Evolutionary conservation across 92 coral and sea anemone genomes (phyloP), one percentile per base, ranked within the genome.

Genomic region (Heteractis magnifica): DNA sequence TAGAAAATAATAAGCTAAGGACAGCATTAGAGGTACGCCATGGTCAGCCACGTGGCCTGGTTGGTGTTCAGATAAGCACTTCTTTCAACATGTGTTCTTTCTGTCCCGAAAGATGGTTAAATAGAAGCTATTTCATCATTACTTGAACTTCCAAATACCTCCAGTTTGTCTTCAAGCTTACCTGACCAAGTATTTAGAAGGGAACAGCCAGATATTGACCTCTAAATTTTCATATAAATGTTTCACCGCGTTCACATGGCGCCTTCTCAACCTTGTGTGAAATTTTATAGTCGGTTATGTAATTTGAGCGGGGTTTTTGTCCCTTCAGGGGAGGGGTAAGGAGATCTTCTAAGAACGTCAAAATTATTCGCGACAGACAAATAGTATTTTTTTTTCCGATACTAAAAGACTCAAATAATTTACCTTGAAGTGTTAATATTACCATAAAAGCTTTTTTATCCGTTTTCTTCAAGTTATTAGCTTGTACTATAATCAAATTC

Each of bases 31-130:
- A 51, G 49, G 52, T 49, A 52, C 44, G 18, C 26, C n/a, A 23
- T 26, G 79, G 21, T 79, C 10, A 60, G 8, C 3, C 75, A 23
- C 41, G 8, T 62, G 70, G 65, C 76, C 60, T 64, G 77, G 77
- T 81, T 53, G 79, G 34, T 4, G 79, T 81, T 81, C 84, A 81
- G 84, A 81, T 65, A 76, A 65, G 65, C 65, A 81, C 55, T 81
- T 65, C 62, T 77, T 49, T 85, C 88, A 85, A 85, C 88, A 85
- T 53, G 82, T 62, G n/a, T 49, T 13, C 77, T 52, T 88, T 91
- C 94, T 91, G 94, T 81, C 94, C 94, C 94, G 94, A 91, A 91
- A 91, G 94, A 91, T 88, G 94, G 94, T 91, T 88, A 82, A 26
- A 82, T 62, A 56, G 51, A 78, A 91, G 79, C 53, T 4, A 73